Base-by-base conservation (phyloP, 2,797 vertebrate genomes). In the Remorina albescens region DNA sequence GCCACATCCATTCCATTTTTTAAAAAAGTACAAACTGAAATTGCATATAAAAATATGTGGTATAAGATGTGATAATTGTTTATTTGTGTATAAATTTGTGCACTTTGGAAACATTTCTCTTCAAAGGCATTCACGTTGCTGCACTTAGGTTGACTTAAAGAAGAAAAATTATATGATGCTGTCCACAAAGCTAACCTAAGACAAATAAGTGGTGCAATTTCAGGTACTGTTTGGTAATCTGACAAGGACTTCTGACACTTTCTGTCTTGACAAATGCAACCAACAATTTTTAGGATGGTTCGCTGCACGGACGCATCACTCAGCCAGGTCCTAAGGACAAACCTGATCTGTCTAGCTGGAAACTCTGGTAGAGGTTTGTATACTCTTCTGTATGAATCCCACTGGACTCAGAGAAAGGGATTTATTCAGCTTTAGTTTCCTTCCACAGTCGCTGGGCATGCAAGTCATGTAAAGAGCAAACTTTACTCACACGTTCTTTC, bases 401-500 rank as follows among this genome's bases (percentile, higher is more conserved):
- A 18, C 41, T 42, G 18, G 41, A 42, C 56, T 41, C 19, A 26
- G 39, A 39, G 42, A 71, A 23, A 5, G 19, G 0, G 8, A 46
- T 58, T 59, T 59, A 44, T 32, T 42, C 30, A 59, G 8, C 46
- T 59, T 21, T 32, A 21, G 42, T 55, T 69, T 69, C 13, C 46
- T n/a, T 13, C 28, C 23, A 41, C 49, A 37, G 15, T 59, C 18
- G 6, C 34, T 13, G 32, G 21, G 59, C 39, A 67, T 18, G 16
- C 13, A 41, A 13, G 25, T 53, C 18, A 15, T 19, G 2, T 2
- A 8, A 65, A 47, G 3, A 5, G 0, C 36, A 1, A 37, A 65
- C 34, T 34, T 26, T 26, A 76, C 90, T 91, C 78, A 92, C 87
- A 19, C 64, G 76, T 41, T 91, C 82, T 57, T 83, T 89, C 58